Evolutionary conservation across 92 coral and sea anemone species (phyloP).

Genomic region (Pocillopora grandis): DNA sequence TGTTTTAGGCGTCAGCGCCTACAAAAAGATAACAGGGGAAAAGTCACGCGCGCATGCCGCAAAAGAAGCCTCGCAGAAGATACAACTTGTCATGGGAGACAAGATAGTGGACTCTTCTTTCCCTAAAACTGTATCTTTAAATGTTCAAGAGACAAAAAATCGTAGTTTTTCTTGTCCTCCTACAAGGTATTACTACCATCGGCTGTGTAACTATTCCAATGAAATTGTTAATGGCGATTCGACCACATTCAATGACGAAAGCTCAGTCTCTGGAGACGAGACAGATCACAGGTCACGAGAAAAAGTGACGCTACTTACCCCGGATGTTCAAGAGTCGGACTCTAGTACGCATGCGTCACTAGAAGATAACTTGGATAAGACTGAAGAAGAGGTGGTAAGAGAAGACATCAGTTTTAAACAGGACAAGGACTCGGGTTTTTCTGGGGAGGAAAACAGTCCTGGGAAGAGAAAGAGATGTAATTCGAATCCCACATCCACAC

Average conservation of each 20-base stretch:
- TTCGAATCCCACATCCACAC: not conserved
- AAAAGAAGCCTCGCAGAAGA: constrained; percentile 78
- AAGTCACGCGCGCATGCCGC: constrained; percentile 56
- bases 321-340: constrained; percentile 65
- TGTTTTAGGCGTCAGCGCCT: constrained; percentile 79
- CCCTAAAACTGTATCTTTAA: constrained; percentile 83
- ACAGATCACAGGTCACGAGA: constrained; percentile 52
- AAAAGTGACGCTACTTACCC: constrained; percentile 14
- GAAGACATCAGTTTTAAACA: constrained; percentile 24
- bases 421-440: constrained; percentile 11
- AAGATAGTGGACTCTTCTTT: constrained; percentile 88
- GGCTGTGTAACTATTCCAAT: constrained; percentile 64
- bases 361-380: constrained; percentile 67
- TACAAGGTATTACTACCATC: constrained; percentile 66
- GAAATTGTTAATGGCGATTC: constrained; percentile 68
- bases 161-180: constrained; percentile 35
- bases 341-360: constrained; percentile 75
- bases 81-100: constrained; percentile 89
- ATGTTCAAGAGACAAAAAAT: constrained; percentile 72
- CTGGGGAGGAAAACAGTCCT: constrained; percentile 40
- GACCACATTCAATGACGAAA: constrained; percentile 51
- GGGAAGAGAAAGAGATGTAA: constrained; percentile 15
- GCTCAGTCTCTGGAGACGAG: constrained; percentile 64
- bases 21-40: constrained; percentile 68
- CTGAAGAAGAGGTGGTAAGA: constrained; percentile 53